Evolutionary conservation across 2,888 invertebrate species (phyloP).

Genomic region (Desoria tigrina): DNA sequence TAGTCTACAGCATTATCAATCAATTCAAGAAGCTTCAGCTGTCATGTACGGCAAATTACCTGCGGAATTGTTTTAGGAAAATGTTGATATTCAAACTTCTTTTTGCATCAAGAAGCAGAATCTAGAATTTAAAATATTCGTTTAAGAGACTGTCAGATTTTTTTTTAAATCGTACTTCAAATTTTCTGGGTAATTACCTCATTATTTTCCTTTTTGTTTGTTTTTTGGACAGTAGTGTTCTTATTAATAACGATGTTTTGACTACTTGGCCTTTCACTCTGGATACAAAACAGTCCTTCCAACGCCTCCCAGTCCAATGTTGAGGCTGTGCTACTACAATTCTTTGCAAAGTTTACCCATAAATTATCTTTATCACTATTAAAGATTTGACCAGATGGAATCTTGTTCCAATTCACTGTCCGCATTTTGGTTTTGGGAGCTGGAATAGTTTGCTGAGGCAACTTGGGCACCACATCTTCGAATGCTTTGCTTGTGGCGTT

Average conservation of each 20-base stretch:
- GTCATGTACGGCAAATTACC: slow-evolving; percentile 61
- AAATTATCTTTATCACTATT: slow-evolving; percentile 88
- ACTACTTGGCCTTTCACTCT: slow-evolving; percentile 58
- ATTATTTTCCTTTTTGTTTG: slow-evolving; percentile 45
- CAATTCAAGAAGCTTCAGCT: too few relatives aligned
- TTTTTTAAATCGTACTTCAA: too few relatives aligned
- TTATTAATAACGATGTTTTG: slow-evolving; percentile 3
- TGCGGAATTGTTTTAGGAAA: slow-evolving; percentile 92
- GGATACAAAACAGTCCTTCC: slow-evolving; percentile 91
- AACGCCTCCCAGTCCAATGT: slow-evolving; percentile 91
- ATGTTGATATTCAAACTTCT: slow-evolving; percentile 96
- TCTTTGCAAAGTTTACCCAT: slow-evolving; percentile 85
- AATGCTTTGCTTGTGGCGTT: slow-evolving; percentile 4
- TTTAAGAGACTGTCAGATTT: too few relatives aligned
- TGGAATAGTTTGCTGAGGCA: slow-evolving; percentile 89
- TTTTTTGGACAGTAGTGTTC: too few relatives aligned
- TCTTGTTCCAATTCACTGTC: slow-evolving; percentile 96
- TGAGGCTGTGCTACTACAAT: slow-evolving; percentile 74
- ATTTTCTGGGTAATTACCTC: too few relatives aligned
- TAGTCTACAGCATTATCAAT: background rate
- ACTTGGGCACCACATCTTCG: slow-evolving; percentile 55
- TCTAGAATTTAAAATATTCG: slow-evolving; percentile 64
- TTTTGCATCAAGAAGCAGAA: slow-evolving; percentile 87
- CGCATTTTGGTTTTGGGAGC: slow-evolving; percentile 96
- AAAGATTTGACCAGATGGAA: slow-evolving; percentile 69